Conservation (phyloP, 2,888 invertebrate genomes). For the Rhyacophila evoluta region DNA sequence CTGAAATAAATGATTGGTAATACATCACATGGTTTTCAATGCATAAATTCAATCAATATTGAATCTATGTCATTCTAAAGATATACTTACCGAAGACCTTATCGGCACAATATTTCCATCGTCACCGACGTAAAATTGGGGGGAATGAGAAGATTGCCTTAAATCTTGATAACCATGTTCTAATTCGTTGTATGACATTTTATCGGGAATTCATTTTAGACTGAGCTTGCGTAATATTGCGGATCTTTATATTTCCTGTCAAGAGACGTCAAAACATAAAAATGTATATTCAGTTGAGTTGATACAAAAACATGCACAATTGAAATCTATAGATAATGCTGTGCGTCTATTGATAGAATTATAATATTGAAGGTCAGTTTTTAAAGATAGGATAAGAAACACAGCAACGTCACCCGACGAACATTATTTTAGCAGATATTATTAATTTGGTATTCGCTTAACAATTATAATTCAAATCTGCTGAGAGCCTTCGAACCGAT, state of each 20-base stretch:
- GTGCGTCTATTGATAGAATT: background rate
- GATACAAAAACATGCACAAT: background rate
- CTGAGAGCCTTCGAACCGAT: no score
- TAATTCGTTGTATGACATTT: conserved; percentile 92
- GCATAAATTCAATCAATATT: conserved; percentile 34
- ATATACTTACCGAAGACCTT: conserved; percentile 71
- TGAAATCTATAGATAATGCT: no score
- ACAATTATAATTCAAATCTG: no score
- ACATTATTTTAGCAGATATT: no score
- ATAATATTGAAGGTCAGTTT: no score
- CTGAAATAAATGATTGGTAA: background rate
- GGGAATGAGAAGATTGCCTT: conserved; percentile 76
- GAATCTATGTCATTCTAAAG: conserved; percentile 52
- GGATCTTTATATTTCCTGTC: background rate
- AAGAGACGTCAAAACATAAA: conserved; percentile 24
- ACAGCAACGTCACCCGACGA: no score
- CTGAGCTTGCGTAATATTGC: conserved; percentile 20
- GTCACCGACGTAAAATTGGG: conserved; percentile 80
- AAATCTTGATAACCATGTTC: conserved; percentile 93
- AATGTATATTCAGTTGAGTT: background rate
- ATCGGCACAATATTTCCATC: conserved; percentile 74
- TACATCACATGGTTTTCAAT: background rate
- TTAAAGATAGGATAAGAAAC: no score
- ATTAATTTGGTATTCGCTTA: no score
- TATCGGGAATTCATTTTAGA: conserved; percentile 52